A percentile compares a stretch with the other conserved stretches of the same genome.
Evolutionary conservation across 2,888 invertebrate species (phyloP).

Genomic region (Apotomis betuletana): DNA sequence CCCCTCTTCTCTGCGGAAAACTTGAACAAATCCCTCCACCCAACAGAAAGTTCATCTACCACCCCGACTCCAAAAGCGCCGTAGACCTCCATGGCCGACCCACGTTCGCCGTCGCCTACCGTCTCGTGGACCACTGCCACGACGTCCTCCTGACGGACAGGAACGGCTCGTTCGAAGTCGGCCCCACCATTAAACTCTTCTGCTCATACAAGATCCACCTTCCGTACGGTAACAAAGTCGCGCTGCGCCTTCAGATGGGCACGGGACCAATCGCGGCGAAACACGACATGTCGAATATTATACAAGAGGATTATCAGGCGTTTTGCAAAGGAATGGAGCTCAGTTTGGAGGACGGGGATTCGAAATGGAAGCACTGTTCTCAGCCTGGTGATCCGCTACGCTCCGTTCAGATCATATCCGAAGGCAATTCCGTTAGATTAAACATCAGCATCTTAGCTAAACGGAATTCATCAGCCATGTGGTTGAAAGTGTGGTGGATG

Average conservation of each 20-base stretch:
- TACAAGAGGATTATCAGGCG: constrained; percentile 67
- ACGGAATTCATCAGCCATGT: constrained; percentile 74
- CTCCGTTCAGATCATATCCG: constrained; percentile 84
- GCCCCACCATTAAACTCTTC: constrained; percentile 82
- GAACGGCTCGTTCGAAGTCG: constrained; percentile 87
- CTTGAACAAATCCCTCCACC: constrained; percentile 85
- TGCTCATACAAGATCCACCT: constrained; percentile 88
- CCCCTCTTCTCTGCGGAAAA: constrained; percentile 86
- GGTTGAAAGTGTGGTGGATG: constrained; percentile 85
- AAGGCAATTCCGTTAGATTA: constrained; percentile 81
- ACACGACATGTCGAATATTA: constrained; percentile 66
- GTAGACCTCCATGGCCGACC: constrained; percentile 85
- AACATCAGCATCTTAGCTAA: constrained; percentile 73
- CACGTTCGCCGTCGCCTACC: constrained; percentile 86
- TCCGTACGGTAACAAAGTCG: constrained; percentile 87
- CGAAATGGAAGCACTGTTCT: constrained; percentile 85
- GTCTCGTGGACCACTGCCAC: constrained; percentile 88
- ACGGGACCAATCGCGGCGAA: constrained; percentile 67
- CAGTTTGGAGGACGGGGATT: constrained; percentile 82
- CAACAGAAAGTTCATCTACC: constrained; percentile 85
- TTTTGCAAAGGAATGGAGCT: constrained; percentile 84
- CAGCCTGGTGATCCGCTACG: constrained; percentile 82
- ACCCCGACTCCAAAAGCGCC: constrained; percentile 73
- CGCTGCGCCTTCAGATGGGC: constrained; percentile 85
- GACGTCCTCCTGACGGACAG: constrained; percentile 85